Conservation (phyloP, 2,113 vertebrate genomes). For the Cavia porcellus region DNA sequence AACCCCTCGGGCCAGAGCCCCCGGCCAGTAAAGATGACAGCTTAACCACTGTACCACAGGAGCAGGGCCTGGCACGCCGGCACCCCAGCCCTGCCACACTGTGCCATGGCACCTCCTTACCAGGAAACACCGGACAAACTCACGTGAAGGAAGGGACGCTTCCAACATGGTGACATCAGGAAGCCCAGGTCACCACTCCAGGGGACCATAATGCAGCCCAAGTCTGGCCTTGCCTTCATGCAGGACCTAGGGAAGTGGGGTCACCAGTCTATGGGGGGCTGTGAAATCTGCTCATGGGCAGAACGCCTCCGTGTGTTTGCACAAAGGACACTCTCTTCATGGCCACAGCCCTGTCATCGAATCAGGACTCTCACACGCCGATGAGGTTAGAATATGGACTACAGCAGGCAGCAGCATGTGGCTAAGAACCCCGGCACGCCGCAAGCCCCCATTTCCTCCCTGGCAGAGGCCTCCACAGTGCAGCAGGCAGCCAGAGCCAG, state of each 20-base stretch:
- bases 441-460: background rate
- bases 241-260: background rate
- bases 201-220: background rate
- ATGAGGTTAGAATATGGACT: background rate
- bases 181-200: background rate
- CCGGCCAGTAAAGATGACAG: background rate
- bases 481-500: background rate
- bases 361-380: background rate
- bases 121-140: background rate
- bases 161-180: background rate
- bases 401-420: accelerated
- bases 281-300: background rate
- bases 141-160: background rate
- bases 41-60: background rate
- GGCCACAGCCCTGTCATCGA: background rate
- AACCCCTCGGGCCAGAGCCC: background rate
- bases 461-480: background rate
- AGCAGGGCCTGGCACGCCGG: background rate
- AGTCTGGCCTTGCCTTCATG: background rate
- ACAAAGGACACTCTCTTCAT: background rate
- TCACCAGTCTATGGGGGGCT: background rate
- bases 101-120: background rate
- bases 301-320: background rate
- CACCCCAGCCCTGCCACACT: background rate
- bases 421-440: background rate